Percentiles rank a stretch among this genome's conserved stretches.
phyloP scores from a whole-genome alignment of 2,797 vertebrate species.

The Cichlasoma orientale region DNA sequence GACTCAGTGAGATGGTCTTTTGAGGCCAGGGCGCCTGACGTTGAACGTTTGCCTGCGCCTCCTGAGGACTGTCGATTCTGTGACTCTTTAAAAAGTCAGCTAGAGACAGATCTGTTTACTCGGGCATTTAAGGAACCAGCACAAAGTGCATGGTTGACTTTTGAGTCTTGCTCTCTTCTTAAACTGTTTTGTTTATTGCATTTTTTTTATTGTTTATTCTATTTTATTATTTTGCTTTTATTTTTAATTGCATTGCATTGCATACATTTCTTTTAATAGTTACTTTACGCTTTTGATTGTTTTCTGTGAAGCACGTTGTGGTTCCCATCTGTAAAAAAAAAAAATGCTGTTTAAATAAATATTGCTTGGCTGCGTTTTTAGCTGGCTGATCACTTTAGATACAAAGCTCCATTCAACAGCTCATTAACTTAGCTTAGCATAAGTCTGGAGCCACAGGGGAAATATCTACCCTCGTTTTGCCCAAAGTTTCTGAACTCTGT shows the following conservation, averaged over 20 bases:
- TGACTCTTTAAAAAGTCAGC: neutral
- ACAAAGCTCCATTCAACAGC: neutral
- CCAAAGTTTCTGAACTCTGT: neutral
- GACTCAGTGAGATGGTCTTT: neutral
- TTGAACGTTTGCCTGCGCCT: neutral
- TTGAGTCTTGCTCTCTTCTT: neutral
- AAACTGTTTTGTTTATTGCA: neutral
- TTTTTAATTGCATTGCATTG: too few species aligned
- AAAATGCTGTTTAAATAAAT: too few species aligned
- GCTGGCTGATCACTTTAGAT: neutral
- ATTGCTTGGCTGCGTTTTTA: too few species aligned
- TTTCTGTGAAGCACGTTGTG: neutral
- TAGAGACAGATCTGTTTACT: neutral
- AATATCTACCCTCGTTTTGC: neutral
- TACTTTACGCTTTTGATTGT: neutral
- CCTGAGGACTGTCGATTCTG: neutral
- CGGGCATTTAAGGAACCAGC: neutral
- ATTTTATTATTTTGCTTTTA: too few species aligned
- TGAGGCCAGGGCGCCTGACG: too few species aligned
- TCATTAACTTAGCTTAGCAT: neutral
- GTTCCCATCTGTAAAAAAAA: neutral
- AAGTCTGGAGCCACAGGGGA: too few species aligned
- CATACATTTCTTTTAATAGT: neutral
- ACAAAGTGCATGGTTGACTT: fast-evolving
- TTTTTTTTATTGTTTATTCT: too few species aligned